Conservation (phyloP, 2,797 vertebrate species). For the Poecilia gillii region DNA sequence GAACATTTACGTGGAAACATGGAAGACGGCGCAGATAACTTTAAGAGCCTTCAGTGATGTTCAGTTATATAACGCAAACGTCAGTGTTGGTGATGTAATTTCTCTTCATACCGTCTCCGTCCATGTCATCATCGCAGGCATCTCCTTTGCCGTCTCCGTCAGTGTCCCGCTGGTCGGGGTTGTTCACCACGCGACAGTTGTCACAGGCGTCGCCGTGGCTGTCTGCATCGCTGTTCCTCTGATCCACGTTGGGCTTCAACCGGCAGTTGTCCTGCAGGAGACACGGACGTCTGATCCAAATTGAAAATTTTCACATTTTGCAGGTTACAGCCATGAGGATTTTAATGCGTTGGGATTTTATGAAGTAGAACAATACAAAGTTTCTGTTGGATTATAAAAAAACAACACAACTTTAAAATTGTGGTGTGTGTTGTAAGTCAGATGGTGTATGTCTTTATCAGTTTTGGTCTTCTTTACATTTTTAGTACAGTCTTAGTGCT, state of each 20-base stretch:
- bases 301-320: neutral
- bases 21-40: conserved; percentile 26
- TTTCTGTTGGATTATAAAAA: neutral
- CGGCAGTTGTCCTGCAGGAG: conserved; percentile 92
- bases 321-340: neutral
- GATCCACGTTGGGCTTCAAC: conserved; percentile 90
- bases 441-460: neutral
- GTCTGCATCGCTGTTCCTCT: conserved; percentile 93
- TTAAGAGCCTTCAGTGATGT: conserved; percentile 21
- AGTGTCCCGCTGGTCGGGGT: conserved; percentile 95
- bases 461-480: no score
- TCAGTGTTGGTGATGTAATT: conserved; percentile 46
- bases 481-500: neutral
- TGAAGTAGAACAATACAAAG: neutral
- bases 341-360: neutral
- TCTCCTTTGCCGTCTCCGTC: conserved; percentile 94
- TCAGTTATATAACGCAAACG: conserved; percentile 50
- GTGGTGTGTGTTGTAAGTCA: neutral
- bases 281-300: conserved; percentile 1
- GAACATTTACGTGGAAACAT: conserved; percentile 8
- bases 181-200: conserved; percentile 89
- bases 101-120: conserved; percentile 89
- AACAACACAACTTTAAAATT: neutral
- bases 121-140: conserved; percentile 97
- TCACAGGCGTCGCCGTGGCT: conserved; percentile 97